Evolutionary conservation across 2,113 vertebrate species (phyloP).

Genomic region (Phyllostomus hastatus): DNA sequence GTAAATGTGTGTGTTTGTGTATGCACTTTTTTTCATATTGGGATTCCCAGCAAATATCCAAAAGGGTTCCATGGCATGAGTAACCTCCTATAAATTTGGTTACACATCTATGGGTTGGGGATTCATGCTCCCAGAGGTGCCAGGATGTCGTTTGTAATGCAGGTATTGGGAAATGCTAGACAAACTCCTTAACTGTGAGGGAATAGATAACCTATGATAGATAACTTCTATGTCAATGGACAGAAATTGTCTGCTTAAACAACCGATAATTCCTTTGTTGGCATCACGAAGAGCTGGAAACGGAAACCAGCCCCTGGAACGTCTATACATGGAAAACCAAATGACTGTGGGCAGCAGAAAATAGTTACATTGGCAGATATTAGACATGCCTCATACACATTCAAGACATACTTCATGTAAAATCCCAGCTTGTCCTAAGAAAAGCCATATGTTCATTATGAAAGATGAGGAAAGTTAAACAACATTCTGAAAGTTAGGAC

Average conservation of each 20-base stretch:
- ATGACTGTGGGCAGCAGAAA: constrained; percentile 66
- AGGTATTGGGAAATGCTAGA: neutral
- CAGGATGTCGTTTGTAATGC: neutral
- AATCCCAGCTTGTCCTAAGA: too few species aligned
- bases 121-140: neutral
- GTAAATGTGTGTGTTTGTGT: neutral
- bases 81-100: neutral
- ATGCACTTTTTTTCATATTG: neutral
- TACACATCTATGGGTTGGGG: neutral
- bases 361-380: constrained; percentile 80
- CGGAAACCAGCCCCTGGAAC: constrained; percentile 74
- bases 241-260: constrained; percentile 37
- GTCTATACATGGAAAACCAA: constrained; percentile 75
- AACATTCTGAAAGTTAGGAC: neutral
- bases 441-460: too few species aligned
- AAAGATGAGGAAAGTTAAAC: too few species aligned
- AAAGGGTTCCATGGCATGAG: neutral
- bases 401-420: too few species aligned
- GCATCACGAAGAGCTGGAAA: constrained; percentile 30
- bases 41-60: neutral
- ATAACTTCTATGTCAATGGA: neutral
- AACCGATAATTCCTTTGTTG: constrained; percentile 15
- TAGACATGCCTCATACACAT: too few species aligned
- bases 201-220: constrained; percentile 20
- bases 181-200: neutral